Conservation (phyloP, 2,797 vertebrate species). For the Chromis chromis region DNA sequence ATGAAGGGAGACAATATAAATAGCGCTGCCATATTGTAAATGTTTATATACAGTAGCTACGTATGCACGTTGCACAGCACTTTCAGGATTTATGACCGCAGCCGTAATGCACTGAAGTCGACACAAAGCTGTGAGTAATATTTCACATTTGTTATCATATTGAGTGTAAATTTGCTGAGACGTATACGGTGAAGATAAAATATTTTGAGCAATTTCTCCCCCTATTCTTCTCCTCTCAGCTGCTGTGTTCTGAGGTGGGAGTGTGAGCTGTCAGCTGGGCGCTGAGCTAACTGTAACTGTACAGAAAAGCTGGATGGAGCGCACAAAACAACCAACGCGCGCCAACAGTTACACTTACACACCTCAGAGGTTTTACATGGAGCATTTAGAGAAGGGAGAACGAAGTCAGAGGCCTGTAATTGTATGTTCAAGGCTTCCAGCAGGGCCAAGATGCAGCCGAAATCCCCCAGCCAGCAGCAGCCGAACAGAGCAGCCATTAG, state of each 20-base stretch:
- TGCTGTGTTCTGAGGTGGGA: slow-evolving; percentile 31
- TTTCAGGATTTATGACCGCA: slow-evolving; percentile 81
- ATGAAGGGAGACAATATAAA: slow-evolving; percentile 85
- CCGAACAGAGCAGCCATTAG: slow-evolving; percentile 63
- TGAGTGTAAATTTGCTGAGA: slow-evolving; percentile 83
- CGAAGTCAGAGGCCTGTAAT: slow-evolving; percentile 62
- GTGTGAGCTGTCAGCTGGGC: slow-evolving; percentile 5
- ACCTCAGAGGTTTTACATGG: slow-evolving; percentile 61
- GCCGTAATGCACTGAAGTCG: slow-evolving; percentile 80
- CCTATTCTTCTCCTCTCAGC: slow-evolving; percentile 65
- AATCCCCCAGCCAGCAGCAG: slow-evolving; percentile 55
- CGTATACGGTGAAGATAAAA: slow-evolving; percentile 79
- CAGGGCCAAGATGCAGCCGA: slow-evolving; percentile 45
- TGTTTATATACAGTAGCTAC: slow-evolving; percentile 84
- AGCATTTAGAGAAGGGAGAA: slow-evolving; percentile 43
- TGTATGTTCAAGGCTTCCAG: slow-evolving; percentile 67
- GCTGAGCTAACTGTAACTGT: slow-evolving; percentile 28
- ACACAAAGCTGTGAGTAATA: slow-evolving; percentile 84
- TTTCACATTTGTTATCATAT: slow-evolving; percentile 87
- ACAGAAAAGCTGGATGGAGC: slow-evolving; percentile 6
- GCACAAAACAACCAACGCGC: slow-evolving; percentile 13
- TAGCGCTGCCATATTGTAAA: slow-evolving; percentile 84
- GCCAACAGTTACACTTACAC: slow-evolving; percentile 52
- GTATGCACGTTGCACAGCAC: slow-evolving; percentile 72
- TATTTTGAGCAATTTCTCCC: slow-evolving; percentile 80